Conservation (phyloP, 2,888 invertebrate genomes). For the Drosophila prostipennis region DNA sequence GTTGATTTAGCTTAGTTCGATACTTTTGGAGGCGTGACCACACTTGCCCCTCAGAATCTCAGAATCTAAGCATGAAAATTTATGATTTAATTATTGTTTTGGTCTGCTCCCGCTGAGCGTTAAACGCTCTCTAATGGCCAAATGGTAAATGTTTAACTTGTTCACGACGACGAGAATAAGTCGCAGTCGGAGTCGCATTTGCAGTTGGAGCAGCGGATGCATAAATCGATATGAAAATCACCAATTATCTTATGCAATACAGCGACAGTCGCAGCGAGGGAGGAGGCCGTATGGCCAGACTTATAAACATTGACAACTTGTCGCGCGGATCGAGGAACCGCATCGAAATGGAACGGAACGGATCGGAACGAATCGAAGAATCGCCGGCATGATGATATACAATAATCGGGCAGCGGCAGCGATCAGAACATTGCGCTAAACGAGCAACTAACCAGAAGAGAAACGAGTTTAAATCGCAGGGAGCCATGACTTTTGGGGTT, state of each 20-base stretch:
- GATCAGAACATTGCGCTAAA: constrained; percentile 69
- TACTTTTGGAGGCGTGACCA: constrained; percentile 1
- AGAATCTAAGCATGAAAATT: constrained; percentile 43
- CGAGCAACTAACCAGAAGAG: constrained; percentile 49
- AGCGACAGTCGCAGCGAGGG: constrained; percentile 24
- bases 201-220: constrained; percentile 72
- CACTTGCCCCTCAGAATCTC: background rate
- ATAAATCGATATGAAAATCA: constrained; percentile 82
- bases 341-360: constrained; percentile 12
- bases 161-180: background rate
- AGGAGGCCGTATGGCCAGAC: constrained; percentile 27
- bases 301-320: constrained; percentile 72
- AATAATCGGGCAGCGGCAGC: constrained; percentile 69
- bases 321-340: constrained; percentile 41
- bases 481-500: background rate
- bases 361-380: constrained; percentile 15
- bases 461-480: constrained; percentile 42
- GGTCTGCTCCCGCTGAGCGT: constrained; percentile 53
- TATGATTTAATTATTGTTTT: constrained; percentile 76
- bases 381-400: constrained; percentile 69
- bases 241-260: constrained; percentile 79
- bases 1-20: constrained; percentile 48
- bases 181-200: constrained; percentile 7
- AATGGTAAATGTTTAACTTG: constrained; percentile 12
- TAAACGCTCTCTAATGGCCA: constrained; percentile 52